Conservation (phyloP, 2,888 invertebrate species). For the Nomada ferruginata region DNA sequence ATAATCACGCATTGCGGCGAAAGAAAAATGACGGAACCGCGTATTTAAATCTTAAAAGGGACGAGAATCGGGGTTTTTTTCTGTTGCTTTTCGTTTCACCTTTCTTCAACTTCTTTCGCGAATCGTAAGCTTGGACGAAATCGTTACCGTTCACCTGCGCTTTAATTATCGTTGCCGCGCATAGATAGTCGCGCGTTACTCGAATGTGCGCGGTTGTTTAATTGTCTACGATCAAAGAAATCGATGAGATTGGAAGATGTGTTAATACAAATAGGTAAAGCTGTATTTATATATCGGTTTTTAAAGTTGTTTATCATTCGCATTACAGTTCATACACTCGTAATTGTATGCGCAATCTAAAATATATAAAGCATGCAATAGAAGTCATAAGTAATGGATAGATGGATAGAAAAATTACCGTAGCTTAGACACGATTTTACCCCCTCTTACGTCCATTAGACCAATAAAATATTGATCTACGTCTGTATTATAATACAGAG, state of each 20-base stretch:
- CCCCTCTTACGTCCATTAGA: neutral
- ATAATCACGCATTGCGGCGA: conserved; percentile 56
- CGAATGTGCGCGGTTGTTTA: no score
- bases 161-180: no score
- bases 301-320: neutral
- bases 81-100: neutral
- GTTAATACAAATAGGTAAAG: neutral
- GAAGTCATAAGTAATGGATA: no score
- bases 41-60: conserved; percentile 53
- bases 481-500: conserved; percentile 2
- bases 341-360: no score
- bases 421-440: neutral
- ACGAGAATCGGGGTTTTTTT: neutral
- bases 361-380: no score
- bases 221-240: no score
- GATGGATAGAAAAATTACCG: no score
- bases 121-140: no score
- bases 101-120: neutral
- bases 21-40: conserved; percentile 38
- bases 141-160: no score
- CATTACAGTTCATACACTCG: no score
- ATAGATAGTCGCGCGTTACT: no score
- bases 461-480: neutral
- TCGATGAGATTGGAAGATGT: no score
- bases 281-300: neutral